These are phyloP conservation scores for Oncorhynchus gorbuscha DNA, from an alignment of 2,113 vertebrate species.

Conservation along the genomic window DNA sequence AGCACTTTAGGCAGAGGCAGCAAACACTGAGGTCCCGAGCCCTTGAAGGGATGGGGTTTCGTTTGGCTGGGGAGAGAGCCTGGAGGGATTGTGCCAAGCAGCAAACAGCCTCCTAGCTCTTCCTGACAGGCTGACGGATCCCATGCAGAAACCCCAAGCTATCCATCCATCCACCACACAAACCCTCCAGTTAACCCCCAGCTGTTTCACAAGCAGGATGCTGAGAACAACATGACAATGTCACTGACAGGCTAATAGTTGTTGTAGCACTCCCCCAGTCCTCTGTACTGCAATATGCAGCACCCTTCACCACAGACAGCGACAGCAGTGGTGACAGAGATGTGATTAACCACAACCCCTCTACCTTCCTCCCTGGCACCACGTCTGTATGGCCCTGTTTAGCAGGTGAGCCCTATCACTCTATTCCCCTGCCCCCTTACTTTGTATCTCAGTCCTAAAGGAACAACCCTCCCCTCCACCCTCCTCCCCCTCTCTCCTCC, in stretches of 20 bases:
- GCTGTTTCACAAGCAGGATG: conserved; percentile 53
- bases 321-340: conserved; percentile 34
- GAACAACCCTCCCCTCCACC: conserved; percentile 48
- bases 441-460: conserved; percentile 35
- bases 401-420: not conserved
- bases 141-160: conserved; percentile 9
- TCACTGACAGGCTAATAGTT: conserved; percentile 45
- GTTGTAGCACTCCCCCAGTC: conserved; percentile 28
- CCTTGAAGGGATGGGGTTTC: conserved; percentile 12
- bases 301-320: not conserved
- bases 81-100: conserved; percentile 10
- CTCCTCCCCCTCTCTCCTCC: conserved; percentile 15
- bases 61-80: conserved; percentile 16
- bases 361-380: not conserved
- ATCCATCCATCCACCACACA: conserved; percentile 29
- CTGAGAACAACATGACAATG: conserved; percentile 41
- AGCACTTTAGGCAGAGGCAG: conserved; percentile 1
- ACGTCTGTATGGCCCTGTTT: not conserved
- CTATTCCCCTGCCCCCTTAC: conserved; percentile 11
- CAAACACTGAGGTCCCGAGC: conserved; percentile 19
- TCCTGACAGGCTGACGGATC: conserved; percentile 24
- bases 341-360: not conserved
- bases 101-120: conserved; percentile 55
- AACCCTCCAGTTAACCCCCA: conserved; percentile 38
- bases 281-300: conserved; percentile 9